Percentiles rank a stretch among this genome's conserved stretches.
phyloP scores from a whole-genome alignment of 2,888 invertebrate genomes.

The Synergus gifuensis region DNA sequence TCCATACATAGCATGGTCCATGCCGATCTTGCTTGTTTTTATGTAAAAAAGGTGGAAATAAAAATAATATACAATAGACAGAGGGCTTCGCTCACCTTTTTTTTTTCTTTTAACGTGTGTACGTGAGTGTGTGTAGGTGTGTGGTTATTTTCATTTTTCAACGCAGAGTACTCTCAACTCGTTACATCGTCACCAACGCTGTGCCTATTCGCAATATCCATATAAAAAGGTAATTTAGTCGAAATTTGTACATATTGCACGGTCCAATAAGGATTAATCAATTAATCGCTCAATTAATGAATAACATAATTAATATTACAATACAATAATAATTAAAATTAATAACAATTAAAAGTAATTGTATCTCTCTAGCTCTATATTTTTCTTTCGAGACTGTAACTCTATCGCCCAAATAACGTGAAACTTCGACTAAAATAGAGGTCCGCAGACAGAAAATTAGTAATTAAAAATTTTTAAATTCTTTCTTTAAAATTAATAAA shows the following conservation, averaged over 20 bases:
- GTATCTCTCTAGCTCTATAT: constrained; percentile 19
- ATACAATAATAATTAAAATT: constrained; percentile 62
- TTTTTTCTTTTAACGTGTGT: constrained; percentile 52
- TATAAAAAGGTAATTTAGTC: constrained; percentile 70
- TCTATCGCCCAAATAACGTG: constrained; percentile 16
- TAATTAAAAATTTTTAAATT: background rate
- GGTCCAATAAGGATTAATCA: constrained; percentile 71
- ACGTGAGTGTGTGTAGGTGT: constrained; percentile 53
- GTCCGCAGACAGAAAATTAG: background rate
- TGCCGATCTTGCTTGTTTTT: constrained; percentile 74
- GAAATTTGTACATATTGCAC: constrained; percentile 75
- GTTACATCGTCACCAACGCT: constrained; percentile 53
- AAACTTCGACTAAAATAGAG: constrained; percentile 1
- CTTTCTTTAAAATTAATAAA: background rate
- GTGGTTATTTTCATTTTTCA: constrained; percentile 46
- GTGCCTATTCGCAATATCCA: constrained; percentile 63
- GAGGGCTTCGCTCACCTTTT: constrained; percentile 65
- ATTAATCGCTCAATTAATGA: constrained; percentile 63
- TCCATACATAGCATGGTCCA: constrained; percentile 76
- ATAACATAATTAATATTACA: constrained; percentile 59
- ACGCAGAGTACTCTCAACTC: constrained; percentile 41
- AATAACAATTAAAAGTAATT: constrained; percentile 47
- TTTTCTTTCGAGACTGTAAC: background rate
- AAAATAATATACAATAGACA: constrained; percentile 77
- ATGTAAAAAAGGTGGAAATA: constrained; percentile 77